phyloP scores from a whole-genome alignment of 2,888 invertebrate genomes.

The Pilophorus perplexus region DNA sequence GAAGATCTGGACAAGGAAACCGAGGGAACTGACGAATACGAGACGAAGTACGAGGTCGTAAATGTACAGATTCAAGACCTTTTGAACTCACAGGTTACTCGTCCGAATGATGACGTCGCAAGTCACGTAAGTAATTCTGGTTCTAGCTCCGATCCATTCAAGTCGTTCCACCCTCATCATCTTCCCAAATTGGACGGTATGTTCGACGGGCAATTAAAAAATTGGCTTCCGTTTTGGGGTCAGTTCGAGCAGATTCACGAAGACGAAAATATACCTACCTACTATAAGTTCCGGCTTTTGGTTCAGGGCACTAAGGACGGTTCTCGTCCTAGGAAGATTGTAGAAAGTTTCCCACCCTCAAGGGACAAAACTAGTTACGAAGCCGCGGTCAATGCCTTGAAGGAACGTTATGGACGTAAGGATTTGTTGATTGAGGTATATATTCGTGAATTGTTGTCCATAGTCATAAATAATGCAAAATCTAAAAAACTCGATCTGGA shows the following conservation, averaged over 20 bases:
- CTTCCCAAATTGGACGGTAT: background rate
- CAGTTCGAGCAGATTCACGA: constrained; percentile 3
- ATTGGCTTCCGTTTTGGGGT: constrained; percentile 5
- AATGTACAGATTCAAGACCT: background rate
- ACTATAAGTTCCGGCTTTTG: background rate
- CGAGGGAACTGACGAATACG: background rate
- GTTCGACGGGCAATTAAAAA: constrained; percentile 1
- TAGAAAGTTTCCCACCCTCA: background rate
- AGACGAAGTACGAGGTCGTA: background rate
- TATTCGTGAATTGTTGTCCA: background rate
- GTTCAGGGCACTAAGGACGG: background rate
- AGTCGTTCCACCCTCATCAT: background rate
- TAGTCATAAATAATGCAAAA: background rate
- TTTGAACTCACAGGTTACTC: background rate
- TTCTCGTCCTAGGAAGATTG: background rate
- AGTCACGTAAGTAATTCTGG: background rate
- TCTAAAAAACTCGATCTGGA: background rate
- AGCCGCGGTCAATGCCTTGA: background rate
- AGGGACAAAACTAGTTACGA: background rate
- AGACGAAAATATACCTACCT: constrained; percentile 2
- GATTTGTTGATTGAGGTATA: constrained; percentile 4
- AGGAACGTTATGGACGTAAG: background rate
- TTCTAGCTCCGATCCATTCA: background rate
- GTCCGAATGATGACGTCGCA: background rate
- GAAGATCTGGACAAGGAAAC: background rate